These are phyloP conservation scores for Tamandua tetradactyla DNA, from an alignment of 2,797 vertebrate species.

Conservation along the genomic window DNA sequence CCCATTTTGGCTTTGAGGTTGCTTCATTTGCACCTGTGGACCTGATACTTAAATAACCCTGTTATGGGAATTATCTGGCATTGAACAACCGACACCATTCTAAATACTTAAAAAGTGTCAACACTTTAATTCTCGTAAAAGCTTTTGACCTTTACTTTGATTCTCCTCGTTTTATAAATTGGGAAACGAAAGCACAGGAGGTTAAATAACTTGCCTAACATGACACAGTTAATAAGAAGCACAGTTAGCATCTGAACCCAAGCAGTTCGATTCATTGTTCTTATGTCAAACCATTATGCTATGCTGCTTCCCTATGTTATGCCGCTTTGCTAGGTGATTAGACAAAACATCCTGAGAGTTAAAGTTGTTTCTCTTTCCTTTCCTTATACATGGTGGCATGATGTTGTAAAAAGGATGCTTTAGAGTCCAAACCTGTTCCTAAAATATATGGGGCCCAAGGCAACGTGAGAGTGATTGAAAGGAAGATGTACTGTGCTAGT, in stretches of 20 bases:
- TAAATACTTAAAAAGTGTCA: too few relatives aligned
- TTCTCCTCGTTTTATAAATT: neutral
- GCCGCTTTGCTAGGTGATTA: neutral
- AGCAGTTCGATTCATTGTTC: neutral
- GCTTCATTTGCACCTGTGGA: neutral
- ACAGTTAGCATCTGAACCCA: neutral
- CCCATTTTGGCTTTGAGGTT: neutral
- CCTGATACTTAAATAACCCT: neutral
- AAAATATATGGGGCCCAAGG: neutral
- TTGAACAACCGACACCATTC: neutral
- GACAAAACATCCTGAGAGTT: neutral
- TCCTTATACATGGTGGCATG: neutral
- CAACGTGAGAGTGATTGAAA: neutral
- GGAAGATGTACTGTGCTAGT: neutral
- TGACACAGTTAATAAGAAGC: neutral
- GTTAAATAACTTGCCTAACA: neutral
- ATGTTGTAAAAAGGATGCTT: neutral
- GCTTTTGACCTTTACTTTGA: neutral
- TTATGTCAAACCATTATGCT: neutral
- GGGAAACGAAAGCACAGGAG: neutral
- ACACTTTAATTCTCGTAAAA: neutral
- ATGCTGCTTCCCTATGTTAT: neutral
- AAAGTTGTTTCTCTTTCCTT: neutral
- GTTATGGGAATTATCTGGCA: neutral
- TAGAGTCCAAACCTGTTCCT: neutral